Evolutionary conservation across 2,113 vertebrate genomes (phyloP).

Genomic region (Steatornis caripensis): DNA sequence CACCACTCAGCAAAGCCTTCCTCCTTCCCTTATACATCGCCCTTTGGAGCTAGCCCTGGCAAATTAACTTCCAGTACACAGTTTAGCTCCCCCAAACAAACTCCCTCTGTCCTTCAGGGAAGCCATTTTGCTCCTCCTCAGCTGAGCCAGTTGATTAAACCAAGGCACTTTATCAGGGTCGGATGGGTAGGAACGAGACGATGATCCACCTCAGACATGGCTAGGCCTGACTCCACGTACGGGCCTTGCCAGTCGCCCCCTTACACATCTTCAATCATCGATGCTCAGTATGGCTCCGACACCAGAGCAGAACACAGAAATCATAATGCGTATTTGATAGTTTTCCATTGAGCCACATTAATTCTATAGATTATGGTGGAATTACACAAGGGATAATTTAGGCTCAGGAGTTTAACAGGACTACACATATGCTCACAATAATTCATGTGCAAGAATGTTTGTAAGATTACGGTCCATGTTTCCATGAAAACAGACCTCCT

Average conservation of each 20-base stretch:
- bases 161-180: not conserved
- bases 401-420: not conserved
- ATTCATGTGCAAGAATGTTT: not conserved
- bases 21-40: not conserved
- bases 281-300: rapidly evolving
- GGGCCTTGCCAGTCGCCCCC: not conserved
- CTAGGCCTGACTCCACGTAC: rapidly evolving
- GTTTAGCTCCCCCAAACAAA: not conserved
- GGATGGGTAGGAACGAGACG: not conserved
- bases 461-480: not conserved
- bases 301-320: not conserved
- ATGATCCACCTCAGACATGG: not conserved
- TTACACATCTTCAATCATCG: not conserved
- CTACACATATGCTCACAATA: constrained; percentile 32
- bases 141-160: not conserved
- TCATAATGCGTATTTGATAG: not conserved
- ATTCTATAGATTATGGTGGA: not conserved
- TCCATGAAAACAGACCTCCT: constrained; percentile 32
- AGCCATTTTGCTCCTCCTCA: not conserved
- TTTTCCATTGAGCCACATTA: not conserved
- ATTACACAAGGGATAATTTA: constrained; percentile 14
- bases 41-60: not conserved
- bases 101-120: not conserved
- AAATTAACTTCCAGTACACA: rapidly evolving
- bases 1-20: not conserved